Evolutionary conservation across 2,888 invertebrate species (phyloP).

Genomic region (Tridacna gigas): DNA sequence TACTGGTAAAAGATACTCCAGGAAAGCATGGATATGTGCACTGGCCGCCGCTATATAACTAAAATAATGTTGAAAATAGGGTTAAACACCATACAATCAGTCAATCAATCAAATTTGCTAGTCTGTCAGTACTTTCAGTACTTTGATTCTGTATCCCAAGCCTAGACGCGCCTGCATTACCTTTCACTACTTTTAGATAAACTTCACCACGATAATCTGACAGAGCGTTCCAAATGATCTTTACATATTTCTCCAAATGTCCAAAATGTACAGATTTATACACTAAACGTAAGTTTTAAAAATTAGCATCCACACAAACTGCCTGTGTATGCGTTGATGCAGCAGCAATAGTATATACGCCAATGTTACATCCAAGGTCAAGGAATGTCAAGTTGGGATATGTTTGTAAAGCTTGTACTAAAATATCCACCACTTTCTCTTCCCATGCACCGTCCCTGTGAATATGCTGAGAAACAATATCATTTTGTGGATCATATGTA

Average conservation of each 20-base stretch:
- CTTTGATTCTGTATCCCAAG: background rate
- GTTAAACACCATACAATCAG: too few relatives aligned
- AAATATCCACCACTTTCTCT: background rate
- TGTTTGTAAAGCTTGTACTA: background rate
- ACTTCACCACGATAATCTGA: conserved; percentile 8
- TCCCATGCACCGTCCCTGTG: background rate
- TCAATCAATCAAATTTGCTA: too few relatives aligned
- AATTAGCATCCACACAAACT: background rate
- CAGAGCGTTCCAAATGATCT: conserved; percentile 4
- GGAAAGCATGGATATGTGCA: too few relatives aligned
- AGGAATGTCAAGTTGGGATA: background rate
- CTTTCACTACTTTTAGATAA: background rate
- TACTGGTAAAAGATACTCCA: too few relatives aligned
- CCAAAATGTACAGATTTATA: background rate
- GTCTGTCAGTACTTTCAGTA: too few relatives aligned
- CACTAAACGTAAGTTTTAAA: background rate
- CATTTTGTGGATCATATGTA: conserved; percentile 3
- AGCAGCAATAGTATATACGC: background rate
- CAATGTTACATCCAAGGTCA: conserved; percentile 7
- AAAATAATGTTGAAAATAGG: too few relatives aligned
- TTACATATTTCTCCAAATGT: background rate
- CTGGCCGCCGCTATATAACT: too few relatives aligned
- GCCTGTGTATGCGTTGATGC: background rate
- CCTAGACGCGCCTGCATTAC: background rate
- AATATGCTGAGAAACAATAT: background rate